phyloP scores from a whole-genome alignment of 1,140 invertebrate species.

The Drosophila obscura region DNA sequence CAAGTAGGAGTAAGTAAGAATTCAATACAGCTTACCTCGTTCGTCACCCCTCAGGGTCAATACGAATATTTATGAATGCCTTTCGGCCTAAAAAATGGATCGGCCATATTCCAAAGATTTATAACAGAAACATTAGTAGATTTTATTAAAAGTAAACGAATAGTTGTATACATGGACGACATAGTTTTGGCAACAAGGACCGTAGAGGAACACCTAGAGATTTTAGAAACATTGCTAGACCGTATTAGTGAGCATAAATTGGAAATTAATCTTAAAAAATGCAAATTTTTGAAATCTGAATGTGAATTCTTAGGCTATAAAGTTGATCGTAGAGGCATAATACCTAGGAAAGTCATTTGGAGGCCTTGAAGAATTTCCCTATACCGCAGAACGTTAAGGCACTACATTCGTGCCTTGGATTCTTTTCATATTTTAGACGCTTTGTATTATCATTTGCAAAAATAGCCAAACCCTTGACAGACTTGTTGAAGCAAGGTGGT shows the following conservation, averaged over 20 bases:
- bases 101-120: not conserved
- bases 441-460: not conserved
- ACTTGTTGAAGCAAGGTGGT: not conserved
- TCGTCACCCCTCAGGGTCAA: not conserved
- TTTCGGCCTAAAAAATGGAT: not conserved
- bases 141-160: not conserved
- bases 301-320: not conserved
- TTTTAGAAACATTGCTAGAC: not conserved
- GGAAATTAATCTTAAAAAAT: slow-evolving; percentile 2
- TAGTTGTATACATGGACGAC: not conserved
- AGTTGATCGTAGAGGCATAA: not conserved
- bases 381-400: not conserved
- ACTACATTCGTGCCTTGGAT: not conserved
- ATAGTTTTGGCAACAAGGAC: too few species aligned
- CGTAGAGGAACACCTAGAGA: not conserved
- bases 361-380: not conserved
- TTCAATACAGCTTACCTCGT: not conserved
- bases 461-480: slow-evolving; percentile 3
- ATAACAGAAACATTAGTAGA: not conserved
- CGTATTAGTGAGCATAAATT: slow-evolving; percentile 2
- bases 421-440: not conserved
- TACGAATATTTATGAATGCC: slow-evolving; percentile 3
- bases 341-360: not conserved
- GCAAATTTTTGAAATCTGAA: not conserved
- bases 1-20: not conserved